Conservation (phyloP, 2,888 invertebrate species). For the Hylaea fasciaria region DNA sequence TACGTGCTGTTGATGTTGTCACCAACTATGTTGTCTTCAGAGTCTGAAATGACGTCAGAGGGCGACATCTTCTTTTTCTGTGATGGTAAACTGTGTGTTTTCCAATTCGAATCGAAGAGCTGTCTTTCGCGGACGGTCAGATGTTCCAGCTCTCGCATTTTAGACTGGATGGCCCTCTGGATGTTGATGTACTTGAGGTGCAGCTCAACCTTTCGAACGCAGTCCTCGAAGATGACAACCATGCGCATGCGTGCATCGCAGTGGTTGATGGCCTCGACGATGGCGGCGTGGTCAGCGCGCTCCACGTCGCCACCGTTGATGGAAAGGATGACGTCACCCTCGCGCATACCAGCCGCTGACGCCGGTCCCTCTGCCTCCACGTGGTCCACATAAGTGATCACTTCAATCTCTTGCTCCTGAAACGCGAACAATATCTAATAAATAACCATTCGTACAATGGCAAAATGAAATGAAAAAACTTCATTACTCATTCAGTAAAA, state of each 20-base stretch:
- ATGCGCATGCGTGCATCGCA: conserved; percentile 96
- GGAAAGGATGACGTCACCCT: conserved; percentile 98
- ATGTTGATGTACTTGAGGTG: conserved; percentile 97
- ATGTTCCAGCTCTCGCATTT: conserved; percentile 93
- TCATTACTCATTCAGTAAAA: no score
- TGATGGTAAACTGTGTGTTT: conserved; percentile 94
- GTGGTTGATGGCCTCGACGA: conserved; percentile 96
- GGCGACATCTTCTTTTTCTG: conserved; percentile 90
- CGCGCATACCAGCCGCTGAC: conserved; percentile 96
- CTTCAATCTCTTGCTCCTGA: conserved; percentile 95
- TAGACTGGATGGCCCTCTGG: conserved; percentile 92
- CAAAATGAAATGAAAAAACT: no score
- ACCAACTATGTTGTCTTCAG: conserved; percentile 71
- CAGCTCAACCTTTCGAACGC: conserved; percentile 96
- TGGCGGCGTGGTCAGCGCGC: conserved; percentile 95
- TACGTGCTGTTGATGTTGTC: conserved; percentile 85
- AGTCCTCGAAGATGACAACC: conserved; percentile 98
- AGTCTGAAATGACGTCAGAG: conserved; percentile 72
- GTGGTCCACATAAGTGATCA: conserved; percentile 98
- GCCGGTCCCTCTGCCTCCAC: conserved; percentile 97
- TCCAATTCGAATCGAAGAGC: conserved; percentile 94
- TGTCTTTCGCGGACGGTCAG: conserved; percentile 92
- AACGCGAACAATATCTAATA: conserved; percentile 10
- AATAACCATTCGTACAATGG: not conserved
- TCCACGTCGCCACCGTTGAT: conserved; percentile 99